Conservation (phyloP, 2,888 invertebrate genomes). For the Thera britannica region DNA sequence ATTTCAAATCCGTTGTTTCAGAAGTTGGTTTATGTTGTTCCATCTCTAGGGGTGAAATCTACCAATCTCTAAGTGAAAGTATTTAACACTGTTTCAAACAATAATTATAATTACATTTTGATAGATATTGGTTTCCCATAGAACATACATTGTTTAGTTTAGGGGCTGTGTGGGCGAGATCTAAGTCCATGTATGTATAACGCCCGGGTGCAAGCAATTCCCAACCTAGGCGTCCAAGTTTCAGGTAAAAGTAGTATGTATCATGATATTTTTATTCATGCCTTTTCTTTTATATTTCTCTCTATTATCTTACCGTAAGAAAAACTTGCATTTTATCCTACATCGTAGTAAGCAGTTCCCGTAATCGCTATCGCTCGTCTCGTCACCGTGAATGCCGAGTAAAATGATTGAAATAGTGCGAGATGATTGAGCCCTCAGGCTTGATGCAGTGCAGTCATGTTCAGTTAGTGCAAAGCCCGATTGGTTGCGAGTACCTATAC, state of each 20-base stretch:
- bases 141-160: too few relatives aligned
- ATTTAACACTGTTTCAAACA: neutral
- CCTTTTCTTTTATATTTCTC: too few relatives aligned
- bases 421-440: conserved; percentile 52
- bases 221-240: too few relatives aligned
- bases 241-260: too few relatives aligned
- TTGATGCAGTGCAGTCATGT: conserved; percentile 37
- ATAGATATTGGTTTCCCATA: too few relatives aligned
- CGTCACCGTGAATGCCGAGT: conserved; percentile 3
- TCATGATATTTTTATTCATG: too few relatives aligned
- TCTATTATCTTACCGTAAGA: too few relatives aligned
- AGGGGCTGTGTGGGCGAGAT: too few relatives aligned
- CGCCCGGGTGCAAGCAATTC: too few relatives aligned
- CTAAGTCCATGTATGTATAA: too few relatives aligned
- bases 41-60: neutral
- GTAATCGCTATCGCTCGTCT: neutral
- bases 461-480: conserved; percentile 46
- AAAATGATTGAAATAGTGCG: conserved; percentile 30
- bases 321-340: neutral
- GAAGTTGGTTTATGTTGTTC: conserved; percentile 27
- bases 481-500: neutral
- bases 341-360: neutral
- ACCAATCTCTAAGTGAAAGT: neutral
- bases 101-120: too few relatives aligned
- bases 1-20: conserved; percentile 44